A percentile compares a stretch with the other conserved stretches of the same genome.
Conservation (phyloP, 2,797 vertebrate species). For the Malacoraja senta region DNA sequence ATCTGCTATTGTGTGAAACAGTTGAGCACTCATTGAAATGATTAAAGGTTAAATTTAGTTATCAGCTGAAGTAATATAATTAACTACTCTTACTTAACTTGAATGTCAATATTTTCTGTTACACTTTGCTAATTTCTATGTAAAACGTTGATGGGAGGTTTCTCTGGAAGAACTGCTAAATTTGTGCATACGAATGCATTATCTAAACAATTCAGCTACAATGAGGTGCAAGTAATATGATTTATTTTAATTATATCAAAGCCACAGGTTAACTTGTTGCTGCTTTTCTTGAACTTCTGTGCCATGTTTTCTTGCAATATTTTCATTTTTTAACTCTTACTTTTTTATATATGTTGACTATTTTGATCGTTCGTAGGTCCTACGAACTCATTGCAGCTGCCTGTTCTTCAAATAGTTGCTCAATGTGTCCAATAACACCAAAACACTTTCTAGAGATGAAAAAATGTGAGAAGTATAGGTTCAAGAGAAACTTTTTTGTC, state of each 20-base stretch:
- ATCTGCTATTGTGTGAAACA: neutral
- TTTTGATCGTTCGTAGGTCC: neutral
- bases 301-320: neutral
- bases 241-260: neutral
- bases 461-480: neutral
- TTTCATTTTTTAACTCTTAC: neutral
- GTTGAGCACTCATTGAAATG: neutral
- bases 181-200: neutral
- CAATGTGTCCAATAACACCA: neutral
- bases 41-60: neutral
- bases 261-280: neutral
- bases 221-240: neutral
- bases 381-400: neutral
- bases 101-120: neutral
- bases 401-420: neutral
- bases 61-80: neutral
- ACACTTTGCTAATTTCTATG: neutral
- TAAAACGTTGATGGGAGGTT: neutral
- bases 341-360: neutral
- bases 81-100: neutral
- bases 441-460: neutral
- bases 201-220: neutral
- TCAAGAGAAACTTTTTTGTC: neutral
- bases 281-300: neutral
- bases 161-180: neutral